Evolutionary conservation across 1,140 invertebrate genomes (phyloP), one percentile per base, ranked within the genome.

Genomic region (Drosophila murphyi): DNA sequence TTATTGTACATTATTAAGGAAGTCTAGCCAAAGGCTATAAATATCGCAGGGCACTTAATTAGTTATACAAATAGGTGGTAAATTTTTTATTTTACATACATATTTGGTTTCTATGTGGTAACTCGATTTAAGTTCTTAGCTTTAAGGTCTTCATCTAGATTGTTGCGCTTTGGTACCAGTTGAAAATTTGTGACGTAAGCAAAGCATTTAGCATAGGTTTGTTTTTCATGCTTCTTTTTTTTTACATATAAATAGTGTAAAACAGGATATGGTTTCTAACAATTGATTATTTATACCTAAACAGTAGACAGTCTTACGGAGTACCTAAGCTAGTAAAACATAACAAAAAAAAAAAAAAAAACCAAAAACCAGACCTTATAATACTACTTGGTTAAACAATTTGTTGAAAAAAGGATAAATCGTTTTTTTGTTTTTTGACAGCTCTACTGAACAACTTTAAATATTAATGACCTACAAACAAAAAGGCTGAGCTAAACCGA

Each of bases 131-230:
- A 31, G 35, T 37, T 64, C 12, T 51, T 41, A 28, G 10, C 37
- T 57, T n/a, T 35, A 55, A 48, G 10, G 39, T 41, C 10, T 41
- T 41, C 10, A n/a, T 41, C 10, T 45, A 55, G 60, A 71, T 34
- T 57, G 47, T 67, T 6, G 71, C 56, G 72, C 77, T 88, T 88
- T 90, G 86, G 85, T 75, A 85, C 64, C 64, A 76, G 80, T 88
- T 87, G 4, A 68, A 69, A 76, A 72, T 81, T 81, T 86, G 63
- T 86, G 70, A 64, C 57, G 60, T 69, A 39, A 45, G 39, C 63
- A 68, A 72, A 20, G 65, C 35, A 6, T 60, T 54, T 43, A 12
- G 29, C 2, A 41, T 43, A 8, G 39, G 29, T 20, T 43, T 31
- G n/a, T 10, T 34, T 3, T 31, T 3, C 4, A 5, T 20, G 20